A percentile compares a stretch with the other conserved stretches of the same genome.
Evolutionary conservation across 2,888 invertebrate species (phyloP).

Genomic region (Tupiocoris notatus): DNA sequence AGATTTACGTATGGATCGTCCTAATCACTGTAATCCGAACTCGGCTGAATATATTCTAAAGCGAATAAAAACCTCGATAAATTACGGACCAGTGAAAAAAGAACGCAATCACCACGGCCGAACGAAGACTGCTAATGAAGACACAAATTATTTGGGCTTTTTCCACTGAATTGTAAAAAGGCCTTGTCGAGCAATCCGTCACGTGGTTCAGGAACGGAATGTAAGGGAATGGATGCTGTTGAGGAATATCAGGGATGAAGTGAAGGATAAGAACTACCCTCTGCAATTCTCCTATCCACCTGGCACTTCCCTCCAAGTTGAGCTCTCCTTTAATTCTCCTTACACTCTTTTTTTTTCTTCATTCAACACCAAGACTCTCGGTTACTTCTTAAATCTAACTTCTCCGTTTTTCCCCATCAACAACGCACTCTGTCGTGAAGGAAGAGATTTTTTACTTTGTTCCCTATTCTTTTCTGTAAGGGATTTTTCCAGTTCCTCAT

Average conservation of each 20-base stretch:
- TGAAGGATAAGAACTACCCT: not conserved
- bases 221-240: no score
- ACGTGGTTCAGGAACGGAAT: not conserved
- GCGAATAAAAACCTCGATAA: no score
- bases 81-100: no score
- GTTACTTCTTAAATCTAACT: not conserved
- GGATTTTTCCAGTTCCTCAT: not conserved
- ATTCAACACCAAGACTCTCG: not conserved
- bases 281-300: not conserved
- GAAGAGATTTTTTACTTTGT: not conserved
- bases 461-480: not conserved
- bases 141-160: not conserved
- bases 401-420: not conserved
- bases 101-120: no score
- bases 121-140: not conserved
- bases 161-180: not conserved
- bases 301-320: not conserved
- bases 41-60: no score
- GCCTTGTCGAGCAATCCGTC: not conserved
- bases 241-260: not conserved
- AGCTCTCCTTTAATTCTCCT: not conserved
- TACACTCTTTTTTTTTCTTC: not conserved
- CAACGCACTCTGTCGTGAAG: not conserved
- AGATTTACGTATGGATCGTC: no score
- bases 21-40: no score